Conservation (phyloP, 2,797 vertebrate genomes). For the Squalus acanthias region DNA sequence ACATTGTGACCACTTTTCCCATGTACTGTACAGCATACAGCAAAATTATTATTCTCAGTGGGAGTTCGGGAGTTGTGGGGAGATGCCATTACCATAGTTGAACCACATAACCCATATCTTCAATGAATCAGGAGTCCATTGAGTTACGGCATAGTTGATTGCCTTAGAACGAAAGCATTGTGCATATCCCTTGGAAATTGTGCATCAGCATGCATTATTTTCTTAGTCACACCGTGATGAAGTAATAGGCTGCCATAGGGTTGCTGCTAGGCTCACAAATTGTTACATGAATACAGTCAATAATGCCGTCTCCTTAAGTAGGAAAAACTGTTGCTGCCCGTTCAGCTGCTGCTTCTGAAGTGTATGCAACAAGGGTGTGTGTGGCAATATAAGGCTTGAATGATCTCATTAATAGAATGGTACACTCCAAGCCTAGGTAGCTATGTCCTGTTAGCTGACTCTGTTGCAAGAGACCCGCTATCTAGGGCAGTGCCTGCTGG, state of each 20-base stretch:
- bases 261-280: not conserved
- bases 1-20: not conserved
- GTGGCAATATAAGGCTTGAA: not conserved
- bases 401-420: not conserved
- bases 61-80: no score
- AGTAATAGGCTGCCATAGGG: not conserved
- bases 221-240: not conserved
- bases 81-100: not conserved
- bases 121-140: not conserved
- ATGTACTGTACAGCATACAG: not conserved
- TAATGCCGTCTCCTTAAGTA: not conserved
- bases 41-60: no score
- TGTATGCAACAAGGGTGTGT: not conserved
- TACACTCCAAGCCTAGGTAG: not conserved
- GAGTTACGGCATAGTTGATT: not conserved
- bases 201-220: not conserved
- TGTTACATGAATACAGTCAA: not conserved
- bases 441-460: not conserved
- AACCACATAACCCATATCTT: not conserved
- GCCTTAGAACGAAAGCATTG: not conserved
- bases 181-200: not conserved
- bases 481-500: not conserved
- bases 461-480: not conserved
- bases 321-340: not conserved
- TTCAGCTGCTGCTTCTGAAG: not conserved